A percentile compares a stretch with the other conserved stretches of the same genome.
Conservation (phyloP, 1,140 invertebrate genomes). For the Pollicipes pollicipes region DNA sequence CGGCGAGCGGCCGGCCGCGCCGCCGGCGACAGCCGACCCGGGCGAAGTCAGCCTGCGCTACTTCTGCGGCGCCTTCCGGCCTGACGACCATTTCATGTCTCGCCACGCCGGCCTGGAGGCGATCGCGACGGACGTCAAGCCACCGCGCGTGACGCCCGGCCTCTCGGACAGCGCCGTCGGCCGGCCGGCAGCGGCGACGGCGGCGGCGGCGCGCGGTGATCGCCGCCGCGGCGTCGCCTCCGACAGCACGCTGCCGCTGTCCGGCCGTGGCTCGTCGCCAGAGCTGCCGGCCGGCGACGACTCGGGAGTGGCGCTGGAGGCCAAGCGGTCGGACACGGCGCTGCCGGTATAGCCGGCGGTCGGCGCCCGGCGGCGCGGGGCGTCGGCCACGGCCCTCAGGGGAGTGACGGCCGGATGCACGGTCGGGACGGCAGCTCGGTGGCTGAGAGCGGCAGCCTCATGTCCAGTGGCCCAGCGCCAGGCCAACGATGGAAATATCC, state of each 20-base stretch:
- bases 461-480: no score
- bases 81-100: background rate
- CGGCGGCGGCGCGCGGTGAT: no score
- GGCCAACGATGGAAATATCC: no score
- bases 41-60: background rate
- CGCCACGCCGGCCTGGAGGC: background rate
- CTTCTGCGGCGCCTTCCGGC: background rate
- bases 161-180: background rate
- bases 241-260: background rate
- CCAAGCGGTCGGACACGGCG: background rate
- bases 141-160: background rate
- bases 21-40: background rate
- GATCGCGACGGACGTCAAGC: background rate
- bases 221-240: background rate
- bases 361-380: no score
- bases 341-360: background rate
- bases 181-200: no score
- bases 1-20: no score
- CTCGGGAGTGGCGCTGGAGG: background rate
- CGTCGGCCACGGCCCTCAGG: no score
- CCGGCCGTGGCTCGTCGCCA: background rate
- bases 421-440: background rate
- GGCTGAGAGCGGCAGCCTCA: background rate
- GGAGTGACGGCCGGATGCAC: no score
- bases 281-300: background rate